Percentiles rank a stretch among this genome's conserved stretches.
phyloP scores from a whole-genome alignment of 2,113 vertebrate species.

The Triplophysa siluroides region DNA sequence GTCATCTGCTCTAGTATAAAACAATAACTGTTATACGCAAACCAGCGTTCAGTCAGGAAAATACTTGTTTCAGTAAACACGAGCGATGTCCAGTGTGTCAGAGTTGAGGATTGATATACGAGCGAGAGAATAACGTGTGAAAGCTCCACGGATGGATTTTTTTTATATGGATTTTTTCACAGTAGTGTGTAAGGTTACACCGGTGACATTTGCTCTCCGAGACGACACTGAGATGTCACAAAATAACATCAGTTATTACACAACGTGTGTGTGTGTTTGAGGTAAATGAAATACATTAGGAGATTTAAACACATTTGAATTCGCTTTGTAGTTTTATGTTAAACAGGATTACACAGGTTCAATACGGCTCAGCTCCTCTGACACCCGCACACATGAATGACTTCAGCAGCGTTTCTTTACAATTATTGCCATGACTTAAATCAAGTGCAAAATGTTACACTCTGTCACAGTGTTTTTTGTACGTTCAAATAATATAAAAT shows the following conservation, averaged over 20 bases:
- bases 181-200: constrained; percentile 38
- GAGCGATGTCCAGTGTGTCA: constrained; percentile 23
- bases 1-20: constrained; percentile 25
- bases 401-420: neutral
- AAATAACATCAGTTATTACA: constrained; percentile 27
- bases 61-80: constrained; percentile 14
- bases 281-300: constrained; percentile 36
- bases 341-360: constrained; percentile 44
- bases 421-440: too few species aligned
- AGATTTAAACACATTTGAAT: constrained; percentile 54
- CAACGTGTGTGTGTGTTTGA: constrained; percentile 32
- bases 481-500: too few species aligned
- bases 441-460: too few species aligned
- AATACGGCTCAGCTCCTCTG: constrained; percentile 41
- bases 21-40: constrained; percentile 42
- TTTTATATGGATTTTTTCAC: constrained; percentile 36
- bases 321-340: constrained; percentile 51
- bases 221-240: constrained; percentile 11
- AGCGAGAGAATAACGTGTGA: constrained; percentile 27
- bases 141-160: constrained; percentile 20
- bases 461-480: too few species aligned
- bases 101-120: constrained; percentile 41
- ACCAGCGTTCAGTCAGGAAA: constrained; percentile 36
- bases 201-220: constrained; percentile 10
- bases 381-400: neutral